Percentiles rank a stretch among this genome's conserved stretches.
These are phyloP conservation scores for Acanthosepion esculentum DNA, from an alignment of 2,888 invertebrate species.

Conservation along the genomic window DNA sequence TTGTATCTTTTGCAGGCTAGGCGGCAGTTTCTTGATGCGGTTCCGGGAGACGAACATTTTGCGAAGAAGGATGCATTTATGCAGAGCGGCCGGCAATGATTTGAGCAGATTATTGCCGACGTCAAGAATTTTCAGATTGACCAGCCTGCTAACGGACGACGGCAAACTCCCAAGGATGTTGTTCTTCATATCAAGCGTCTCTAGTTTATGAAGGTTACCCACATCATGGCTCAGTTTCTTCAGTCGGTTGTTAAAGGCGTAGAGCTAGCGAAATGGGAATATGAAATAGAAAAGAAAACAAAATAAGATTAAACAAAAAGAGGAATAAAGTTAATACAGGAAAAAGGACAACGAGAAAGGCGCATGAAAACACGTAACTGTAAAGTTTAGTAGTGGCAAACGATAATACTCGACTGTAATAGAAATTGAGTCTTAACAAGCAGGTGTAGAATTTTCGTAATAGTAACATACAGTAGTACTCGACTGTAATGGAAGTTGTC, in stretches of 20 bases:
- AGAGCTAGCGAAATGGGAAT: not conserved
- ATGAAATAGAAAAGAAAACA: too few relatives aligned
- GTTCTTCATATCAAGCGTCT: not conserved
- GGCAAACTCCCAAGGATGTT: not conserved
- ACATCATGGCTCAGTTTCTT: not conserved
- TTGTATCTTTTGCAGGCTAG: not conserved
- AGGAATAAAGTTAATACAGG: too few relatives aligned
- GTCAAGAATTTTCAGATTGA: not conserved
- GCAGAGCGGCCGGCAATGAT: not conserved
- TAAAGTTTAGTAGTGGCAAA: too few relatives aligned
- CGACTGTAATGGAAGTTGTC: too few relatives aligned
- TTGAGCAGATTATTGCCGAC: not conserved
- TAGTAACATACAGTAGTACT: too few relatives aligned
- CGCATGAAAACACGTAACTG: too few relatives aligned
- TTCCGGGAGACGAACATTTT: not conserved
- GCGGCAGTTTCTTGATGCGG: not conserved
- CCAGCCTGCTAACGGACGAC: not conserved
- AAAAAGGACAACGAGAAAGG: too few relatives aligned
- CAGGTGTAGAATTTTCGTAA: too few relatives aligned
- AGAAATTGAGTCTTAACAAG: too few relatives aligned
- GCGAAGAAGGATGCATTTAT: not conserved
- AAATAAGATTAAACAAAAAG: too few relatives aligned
- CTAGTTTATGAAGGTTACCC: not conserved
- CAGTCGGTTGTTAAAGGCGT: not conserved
- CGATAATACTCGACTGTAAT: too few relatives aligned